Evolutionary conservation across 1,140 invertebrate species (phyloP).

Genomic region (Temnothorax curvispinosus): DNA sequence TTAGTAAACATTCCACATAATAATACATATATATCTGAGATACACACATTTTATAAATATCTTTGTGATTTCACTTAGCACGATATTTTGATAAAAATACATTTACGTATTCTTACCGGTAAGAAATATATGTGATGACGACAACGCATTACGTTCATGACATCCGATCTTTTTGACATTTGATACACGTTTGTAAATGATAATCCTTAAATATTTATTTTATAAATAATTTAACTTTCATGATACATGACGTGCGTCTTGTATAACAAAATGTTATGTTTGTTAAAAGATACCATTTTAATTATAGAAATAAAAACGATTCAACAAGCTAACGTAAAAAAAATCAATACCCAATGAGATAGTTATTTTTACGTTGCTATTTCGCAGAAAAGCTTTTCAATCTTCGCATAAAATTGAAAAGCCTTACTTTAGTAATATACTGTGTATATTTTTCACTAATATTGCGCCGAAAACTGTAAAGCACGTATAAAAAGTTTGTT

Average conservation of each 20-base stretch:
- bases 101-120: constrained; percentile 3
- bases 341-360: background rate
- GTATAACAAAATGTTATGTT: background rate
- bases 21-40: background rate
- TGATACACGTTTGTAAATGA: constrained; percentile 14
- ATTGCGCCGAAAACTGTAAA: background rate
- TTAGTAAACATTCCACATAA: constrained; percentile 27
- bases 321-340: background rate
- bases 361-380: background rate
- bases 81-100: background rate
- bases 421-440: background rate
- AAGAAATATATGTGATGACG: background rate
- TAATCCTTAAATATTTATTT: background rate
- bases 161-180: background rate
- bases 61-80: constrained; percentile 25
- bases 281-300: background rate
- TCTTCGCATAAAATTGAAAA: background rate
- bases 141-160: constrained; percentile 2
- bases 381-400: background rate
- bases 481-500: background rate
- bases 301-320: constrained; percentile 36
- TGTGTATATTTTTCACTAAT: background rate
- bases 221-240: background rate
- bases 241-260: background rate
- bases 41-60: background rate